Evolutionary conservation across 1,140 invertebrate genomes (phyloP).

Genomic region (Microplitis mediator): DNA sequence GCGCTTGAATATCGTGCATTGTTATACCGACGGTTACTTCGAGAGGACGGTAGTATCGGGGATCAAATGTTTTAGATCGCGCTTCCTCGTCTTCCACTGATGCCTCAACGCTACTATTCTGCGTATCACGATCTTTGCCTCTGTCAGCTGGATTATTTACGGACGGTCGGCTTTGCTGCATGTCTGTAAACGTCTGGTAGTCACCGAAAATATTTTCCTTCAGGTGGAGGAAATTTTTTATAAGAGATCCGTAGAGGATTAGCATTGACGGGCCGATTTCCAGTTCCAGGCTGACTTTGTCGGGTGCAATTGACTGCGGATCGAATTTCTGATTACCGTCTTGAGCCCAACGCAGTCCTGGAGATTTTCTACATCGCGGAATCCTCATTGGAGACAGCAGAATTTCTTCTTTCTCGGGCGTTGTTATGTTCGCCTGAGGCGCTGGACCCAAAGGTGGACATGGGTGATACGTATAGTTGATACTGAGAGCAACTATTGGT

Average conservation of each 20-base stretch:
- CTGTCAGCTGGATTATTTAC: constrained; percentile 43
- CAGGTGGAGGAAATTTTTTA: constrained; percentile 86
- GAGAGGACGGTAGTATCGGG: constrained; percentile 83
- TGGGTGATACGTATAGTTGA: constrained; percentile 90
- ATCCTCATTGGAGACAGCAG: constrained; percentile 89
- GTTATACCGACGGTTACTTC: constrained; percentile 93
- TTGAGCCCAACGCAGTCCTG: constrained; percentile 71
- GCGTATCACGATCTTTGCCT: constrained; percentile 59
- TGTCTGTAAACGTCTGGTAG: constrained; percentile 91
- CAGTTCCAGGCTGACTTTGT: constrained; percentile 87
- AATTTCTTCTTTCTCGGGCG: constrained; percentile 92
- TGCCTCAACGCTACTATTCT: constrained; percentile 57
- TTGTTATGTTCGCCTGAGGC: constrained; percentile 89
- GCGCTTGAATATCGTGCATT: constrained; percentile 93
- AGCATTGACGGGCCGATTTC: constrained; percentile 92
- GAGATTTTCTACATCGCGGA: constrained; percentile 75
- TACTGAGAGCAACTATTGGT: constrained; percentile 88
- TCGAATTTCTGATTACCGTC: constrained; percentile 81
- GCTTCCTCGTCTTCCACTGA: constrained; percentile 64
- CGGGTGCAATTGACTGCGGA: constrained; percentile 79
- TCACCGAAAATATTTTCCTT: constrained; percentile 97
- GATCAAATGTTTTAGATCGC: constrained; percentile 75
- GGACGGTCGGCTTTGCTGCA: constrained; percentile 69
- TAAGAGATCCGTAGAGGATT: constrained; percentile 86
- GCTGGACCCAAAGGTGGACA: constrained; percentile 83